These are phyloP conservation scores for Tetheella fluctuosa DNA, from an alignment of 2,888 invertebrate genomes.

Conservation along the genomic window DNA sequence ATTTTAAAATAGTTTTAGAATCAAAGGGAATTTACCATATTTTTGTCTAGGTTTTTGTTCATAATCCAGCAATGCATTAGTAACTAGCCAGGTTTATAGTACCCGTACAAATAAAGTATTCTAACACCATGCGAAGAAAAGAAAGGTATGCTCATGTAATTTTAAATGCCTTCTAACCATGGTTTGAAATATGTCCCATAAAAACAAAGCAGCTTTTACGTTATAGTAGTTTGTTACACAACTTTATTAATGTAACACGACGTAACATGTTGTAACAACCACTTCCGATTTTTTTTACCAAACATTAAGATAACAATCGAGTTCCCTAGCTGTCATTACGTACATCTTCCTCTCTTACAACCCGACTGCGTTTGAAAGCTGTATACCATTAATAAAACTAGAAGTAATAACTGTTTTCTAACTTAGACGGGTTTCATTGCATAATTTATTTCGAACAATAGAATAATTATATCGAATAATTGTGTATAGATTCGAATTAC, in stretches of 20 bases:
- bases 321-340: constrained; percentile 22
- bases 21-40: too few species aligned
- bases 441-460: constrained; percentile 10
- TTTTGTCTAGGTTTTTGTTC: too few species aligned
- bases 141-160: too few species aligned
- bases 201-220: neutral
- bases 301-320: constrained; percentile 25
- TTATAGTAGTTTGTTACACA: constrained; percentile 15
- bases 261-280: constrained; percentile 33
- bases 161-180: neutral
- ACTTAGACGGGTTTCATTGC: neutral
- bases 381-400: neutral
- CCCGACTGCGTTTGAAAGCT: constrained; percentile 9
- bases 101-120: too few species aligned
- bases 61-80: too few species aligned
- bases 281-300: constrained; percentile 37
- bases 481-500: constrained; percentile 11
- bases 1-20: too few species aligned
- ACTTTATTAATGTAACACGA: constrained; percentile 26
- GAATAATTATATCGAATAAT: neutral
- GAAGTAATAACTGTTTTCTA: constrained; percentile 2
- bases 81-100: too few species aligned
- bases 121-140: too few species aligned
- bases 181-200: neutral
- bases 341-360: constrained; percentile 36